Conservation (phyloP, 2,113 vertebrate species). For the Macroglossus sobrinus region DNA sequence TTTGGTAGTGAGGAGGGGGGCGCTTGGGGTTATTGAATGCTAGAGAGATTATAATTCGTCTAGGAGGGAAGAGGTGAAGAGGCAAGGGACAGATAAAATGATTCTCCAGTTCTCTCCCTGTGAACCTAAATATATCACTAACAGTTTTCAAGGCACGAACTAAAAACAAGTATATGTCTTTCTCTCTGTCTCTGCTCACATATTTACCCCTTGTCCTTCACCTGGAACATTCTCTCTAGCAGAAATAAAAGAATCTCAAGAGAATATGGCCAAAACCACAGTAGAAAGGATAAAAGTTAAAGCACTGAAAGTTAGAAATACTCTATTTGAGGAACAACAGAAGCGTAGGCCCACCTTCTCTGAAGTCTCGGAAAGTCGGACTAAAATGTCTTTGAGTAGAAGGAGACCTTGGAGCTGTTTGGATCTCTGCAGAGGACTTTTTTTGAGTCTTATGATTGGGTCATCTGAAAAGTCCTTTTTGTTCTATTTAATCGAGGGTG, state of each 20-base stretch:
- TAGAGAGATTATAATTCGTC: not conserved
- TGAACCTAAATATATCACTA: not conserved
- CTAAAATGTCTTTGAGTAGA: not conserved
- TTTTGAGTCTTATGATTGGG: not conserved
- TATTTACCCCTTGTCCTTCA: not conserved
- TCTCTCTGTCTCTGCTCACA: not conserved
- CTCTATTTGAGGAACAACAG: not conserved
- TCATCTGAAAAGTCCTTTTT: not conserved
- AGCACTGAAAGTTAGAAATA: not conserved
- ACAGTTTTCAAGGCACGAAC: not conserved
- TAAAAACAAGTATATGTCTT: not conserved
- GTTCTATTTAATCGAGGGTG: not conserved
- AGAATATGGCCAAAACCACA: not conserved
- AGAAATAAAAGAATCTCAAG: constrained; percentile 2
- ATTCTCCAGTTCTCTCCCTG: not conserved
- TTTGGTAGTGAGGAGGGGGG: not conserved
- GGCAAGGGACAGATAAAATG: not conserved
- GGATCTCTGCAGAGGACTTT: not conserved
- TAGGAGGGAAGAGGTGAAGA: not conserved
- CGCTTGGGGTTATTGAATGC: not conserved
- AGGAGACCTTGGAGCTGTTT: not conserved
- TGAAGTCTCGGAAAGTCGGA: not conserved
- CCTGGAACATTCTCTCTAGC: not conserved
- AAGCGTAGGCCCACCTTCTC: not conserved
- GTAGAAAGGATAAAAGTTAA: not conserved